Percentiles rank a stretch among this genome's conserved stretches.
These are phyloP conservation scores for Myrmecobius fasciatus DNA, from an alignment of 2,113 vertebrate species.

Conservation along the genomic window DNA sequence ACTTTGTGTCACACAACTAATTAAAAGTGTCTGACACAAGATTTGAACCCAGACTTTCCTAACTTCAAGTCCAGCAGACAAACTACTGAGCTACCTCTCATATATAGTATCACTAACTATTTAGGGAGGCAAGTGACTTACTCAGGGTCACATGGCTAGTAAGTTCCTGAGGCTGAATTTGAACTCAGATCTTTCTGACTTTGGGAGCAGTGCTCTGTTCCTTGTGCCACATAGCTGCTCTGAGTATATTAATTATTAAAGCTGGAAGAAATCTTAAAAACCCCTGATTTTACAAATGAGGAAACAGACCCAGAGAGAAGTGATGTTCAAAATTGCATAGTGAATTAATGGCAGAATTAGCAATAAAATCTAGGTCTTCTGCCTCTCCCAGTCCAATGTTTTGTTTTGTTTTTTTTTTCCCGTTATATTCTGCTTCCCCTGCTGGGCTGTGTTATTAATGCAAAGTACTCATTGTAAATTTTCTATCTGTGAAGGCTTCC, in stretches of 20 bases:
- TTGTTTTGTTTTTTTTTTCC: too few species aligned
- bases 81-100: neutral
- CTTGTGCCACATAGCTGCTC: neutral
- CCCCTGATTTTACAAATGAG: neutral
- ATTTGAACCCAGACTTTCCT: neutral
- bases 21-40: neutral
- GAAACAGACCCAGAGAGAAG: neutral
- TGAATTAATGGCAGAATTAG: neutral
- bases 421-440: neutral
- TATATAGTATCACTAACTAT: neutral
- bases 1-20: neutral
- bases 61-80: neutral
- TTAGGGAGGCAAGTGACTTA: neutral
- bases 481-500: neutral
- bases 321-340: neutral
- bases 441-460: neutral
- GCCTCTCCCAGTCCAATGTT: neutral
- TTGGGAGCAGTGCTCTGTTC: neutral
- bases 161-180: neutral
- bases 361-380: neutral
- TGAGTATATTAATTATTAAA: neutral
- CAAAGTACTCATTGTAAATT: neutral
- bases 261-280: neutral
- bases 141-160: neutral
- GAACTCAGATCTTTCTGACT: neutral